Conservation (phyloP, 2,888 invertebrate species). For the Psylliodes chrysocephalus region DNA sequence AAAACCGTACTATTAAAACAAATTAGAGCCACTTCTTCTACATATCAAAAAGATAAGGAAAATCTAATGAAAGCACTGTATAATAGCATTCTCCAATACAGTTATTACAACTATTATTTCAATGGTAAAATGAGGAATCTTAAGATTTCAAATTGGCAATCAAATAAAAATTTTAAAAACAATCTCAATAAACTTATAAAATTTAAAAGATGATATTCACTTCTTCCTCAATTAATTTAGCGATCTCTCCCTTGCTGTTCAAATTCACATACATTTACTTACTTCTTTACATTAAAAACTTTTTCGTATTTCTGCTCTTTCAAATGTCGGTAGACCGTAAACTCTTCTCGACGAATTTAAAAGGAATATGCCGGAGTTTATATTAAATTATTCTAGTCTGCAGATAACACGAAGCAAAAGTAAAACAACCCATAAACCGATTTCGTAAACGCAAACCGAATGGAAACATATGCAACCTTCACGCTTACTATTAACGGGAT, state of each 20-base stretch:
- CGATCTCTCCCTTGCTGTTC: neutral
- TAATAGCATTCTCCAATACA: too few species aligned
- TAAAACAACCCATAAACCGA: conserved; percentile 1
- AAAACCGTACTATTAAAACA: too few species aligned
- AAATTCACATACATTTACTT: neutral
- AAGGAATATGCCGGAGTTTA: conserved; percentile 7
- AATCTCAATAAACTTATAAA: too few species aligned
- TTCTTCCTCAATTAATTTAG: too few species aligned
- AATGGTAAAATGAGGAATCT: too few species aligned
- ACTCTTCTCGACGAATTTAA: conserved; percentile 3
- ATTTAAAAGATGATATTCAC: too few species aligned
- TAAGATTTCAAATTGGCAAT: too few species aligned
- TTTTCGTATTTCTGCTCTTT: neutral
- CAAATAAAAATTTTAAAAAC: too few species aligned
- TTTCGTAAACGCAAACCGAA: conserved; percentile 12
- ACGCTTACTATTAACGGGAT: conserved; percentile 19
- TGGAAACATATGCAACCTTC: conserved; percentile 20
- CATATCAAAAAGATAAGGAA: too few species aligned
- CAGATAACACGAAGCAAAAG: conserved; percentile 5
- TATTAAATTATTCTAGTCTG: conserved; percentile 14
- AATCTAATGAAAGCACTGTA: too few species aligned
- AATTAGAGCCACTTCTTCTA: too few species aligned
- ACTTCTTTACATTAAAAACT: neutral
- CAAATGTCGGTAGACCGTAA: conserved; percentile 4
- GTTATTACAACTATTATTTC: too few species aligned